Conservation (phyloP, 2,797 vertebrate species). For the Sebastes matsubarae region DNA sequence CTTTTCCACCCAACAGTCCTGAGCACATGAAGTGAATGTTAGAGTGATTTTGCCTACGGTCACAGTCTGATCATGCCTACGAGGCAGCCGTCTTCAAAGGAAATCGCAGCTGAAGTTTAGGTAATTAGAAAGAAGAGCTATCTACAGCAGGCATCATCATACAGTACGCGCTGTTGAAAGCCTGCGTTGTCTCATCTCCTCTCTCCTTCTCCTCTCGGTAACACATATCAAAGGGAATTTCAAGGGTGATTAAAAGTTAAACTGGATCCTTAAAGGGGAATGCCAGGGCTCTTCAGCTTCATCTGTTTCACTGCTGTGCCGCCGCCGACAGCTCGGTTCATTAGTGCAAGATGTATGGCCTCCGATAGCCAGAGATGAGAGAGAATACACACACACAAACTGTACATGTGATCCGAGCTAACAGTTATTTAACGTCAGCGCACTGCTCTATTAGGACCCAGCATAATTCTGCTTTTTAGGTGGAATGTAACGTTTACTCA, state of each 20-base stretch:
- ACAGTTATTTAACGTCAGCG: background rate
- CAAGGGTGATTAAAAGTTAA: constrained; percentile 79
- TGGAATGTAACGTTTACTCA: background rate
- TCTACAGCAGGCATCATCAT: constrained; percentile 63
- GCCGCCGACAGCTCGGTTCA: background rate
- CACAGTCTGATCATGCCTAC: constrained; percentile 62
- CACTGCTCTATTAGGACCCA: background rate
- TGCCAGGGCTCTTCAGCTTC: constrained; percentile 26
- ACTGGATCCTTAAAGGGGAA: constrained; percentile 62
- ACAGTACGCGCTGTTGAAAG: constrained; percentile 50
- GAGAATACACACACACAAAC: background rate
- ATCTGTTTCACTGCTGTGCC: constrained; percentile 9
- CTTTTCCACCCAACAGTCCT: constrained; percentile 43
- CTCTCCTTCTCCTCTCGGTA: constrained; percentile 52
- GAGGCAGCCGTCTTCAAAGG: constrained; percentile 72
- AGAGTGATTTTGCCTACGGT: constrained; percentile 62
- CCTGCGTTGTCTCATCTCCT: constrained; percentile 57
- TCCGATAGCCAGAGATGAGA: background rate
- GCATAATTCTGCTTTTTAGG: background rate
- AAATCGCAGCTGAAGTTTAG: constrained; percentile 72
- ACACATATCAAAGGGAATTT: constrained; percentile 76
- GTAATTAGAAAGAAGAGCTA: constrained; percentile 76
- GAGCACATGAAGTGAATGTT: constrained; percentile 54
- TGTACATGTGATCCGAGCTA: background rate
- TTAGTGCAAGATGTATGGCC: background rate